phyloP scores from a whole-genome alignment of 2,888 invertebrate genomes.

The Orgyia antiqua region DNA sequence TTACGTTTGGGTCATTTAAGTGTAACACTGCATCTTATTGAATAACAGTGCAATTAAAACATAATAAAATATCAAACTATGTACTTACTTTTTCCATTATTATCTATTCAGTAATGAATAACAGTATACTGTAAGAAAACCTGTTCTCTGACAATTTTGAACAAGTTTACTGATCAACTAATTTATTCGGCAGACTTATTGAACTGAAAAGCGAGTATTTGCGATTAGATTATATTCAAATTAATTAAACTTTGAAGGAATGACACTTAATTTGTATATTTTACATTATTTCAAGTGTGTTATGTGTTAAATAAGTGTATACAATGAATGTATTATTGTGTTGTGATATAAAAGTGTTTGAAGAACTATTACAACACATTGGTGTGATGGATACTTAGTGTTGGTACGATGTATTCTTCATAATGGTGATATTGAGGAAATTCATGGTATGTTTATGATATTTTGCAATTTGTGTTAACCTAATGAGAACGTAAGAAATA shows the following conservation, averaged over 20 bases:
- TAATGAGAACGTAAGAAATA: conserved; percentile 2
- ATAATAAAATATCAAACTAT: no score
- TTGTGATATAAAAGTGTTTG: conserved; percentile 13
- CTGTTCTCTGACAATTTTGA: conserved; percentile 1
- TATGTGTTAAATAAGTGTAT: conserved; percentile 11
- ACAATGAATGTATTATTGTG: conserved; percentile 20
- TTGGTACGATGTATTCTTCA: conserved; percentile 46
- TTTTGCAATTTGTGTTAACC: no score
- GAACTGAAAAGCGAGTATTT: conserved; percentile 1
- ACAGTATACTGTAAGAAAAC: conserved; percentile 1
- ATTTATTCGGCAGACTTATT: conserved; percentile 2
- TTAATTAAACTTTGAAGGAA: not conserved
- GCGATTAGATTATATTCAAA: conserved; percentile 4
- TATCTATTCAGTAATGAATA: no score
- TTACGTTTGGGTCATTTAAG: no score
- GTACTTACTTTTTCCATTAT: no score
- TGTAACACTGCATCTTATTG: no score
- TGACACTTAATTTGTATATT: no score
- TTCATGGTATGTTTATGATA: conserved; percentile 54
- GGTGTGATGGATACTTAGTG: conserved; percentile 22
- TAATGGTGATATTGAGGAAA: conserved; percentile 62
- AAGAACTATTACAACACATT: conserved; percentile 10
- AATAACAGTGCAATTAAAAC: no score
- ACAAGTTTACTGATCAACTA: not conserved
- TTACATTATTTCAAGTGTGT: not conserved